Conservation (phyloP, 2,113 vertebrate genomes). For the Taurulus bubalis region DNA sequence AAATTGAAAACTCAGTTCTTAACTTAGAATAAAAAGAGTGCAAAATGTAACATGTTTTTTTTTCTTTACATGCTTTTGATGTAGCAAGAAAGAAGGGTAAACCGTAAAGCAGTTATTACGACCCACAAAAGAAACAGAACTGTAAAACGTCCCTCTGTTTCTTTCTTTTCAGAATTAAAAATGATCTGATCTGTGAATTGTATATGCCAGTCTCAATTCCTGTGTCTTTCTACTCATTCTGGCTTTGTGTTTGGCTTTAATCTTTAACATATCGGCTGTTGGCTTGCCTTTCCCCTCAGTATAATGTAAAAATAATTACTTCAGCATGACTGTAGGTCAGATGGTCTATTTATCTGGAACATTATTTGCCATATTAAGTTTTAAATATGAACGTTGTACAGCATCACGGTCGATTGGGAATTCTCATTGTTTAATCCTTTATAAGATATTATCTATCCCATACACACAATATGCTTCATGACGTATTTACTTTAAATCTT, state of each 20-base stretch:
- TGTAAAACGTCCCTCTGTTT: background rate
- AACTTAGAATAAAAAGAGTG: background rate
- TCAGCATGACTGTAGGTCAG: background rate
- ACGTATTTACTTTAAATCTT: background rate
- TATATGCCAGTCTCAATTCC: background rate
- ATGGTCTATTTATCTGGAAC: background rate
- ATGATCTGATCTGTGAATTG: background rate
- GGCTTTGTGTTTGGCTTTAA: background rate
- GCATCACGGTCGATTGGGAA: background rate
- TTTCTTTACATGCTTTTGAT: background rate
- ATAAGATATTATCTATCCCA: constrained; percentile 2
- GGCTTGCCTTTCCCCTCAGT: background rate
- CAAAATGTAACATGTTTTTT: background rate
- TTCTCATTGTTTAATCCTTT: background rate
- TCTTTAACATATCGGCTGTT: background rate
- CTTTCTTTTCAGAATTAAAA: background rate
- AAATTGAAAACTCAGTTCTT: background rate
- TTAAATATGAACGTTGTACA: background rate
- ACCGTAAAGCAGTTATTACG: background rate
- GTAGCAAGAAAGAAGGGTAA: background rate
- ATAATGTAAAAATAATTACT: background rate
- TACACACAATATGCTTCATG: background rate
- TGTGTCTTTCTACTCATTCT: background rate
- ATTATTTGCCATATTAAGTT: background rate
- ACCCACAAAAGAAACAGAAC: background rate